These are phyloP conservation scores for Homarus americanus DNA, from an alignment of 1,140 invertebrate genomes.

Conservation along the genomic window DNA sequence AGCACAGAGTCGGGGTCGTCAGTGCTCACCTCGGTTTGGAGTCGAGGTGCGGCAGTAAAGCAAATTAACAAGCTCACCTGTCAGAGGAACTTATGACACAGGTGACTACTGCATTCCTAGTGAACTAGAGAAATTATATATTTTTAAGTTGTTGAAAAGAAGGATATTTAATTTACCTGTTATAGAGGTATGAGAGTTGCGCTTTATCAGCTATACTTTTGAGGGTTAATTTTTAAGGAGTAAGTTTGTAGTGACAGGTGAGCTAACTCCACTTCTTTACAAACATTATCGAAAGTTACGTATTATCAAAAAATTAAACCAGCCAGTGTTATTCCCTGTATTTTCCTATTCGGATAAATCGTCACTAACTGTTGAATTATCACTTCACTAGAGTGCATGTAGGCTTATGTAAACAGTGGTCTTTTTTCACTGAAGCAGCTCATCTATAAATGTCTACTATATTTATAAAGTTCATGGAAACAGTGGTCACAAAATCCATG, in stretches of 20 bases:
- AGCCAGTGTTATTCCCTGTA: constrained; percentile 42
- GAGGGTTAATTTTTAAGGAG: background rate
- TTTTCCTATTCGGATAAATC: background rate
- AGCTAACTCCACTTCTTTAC: constrained; percentile 15
- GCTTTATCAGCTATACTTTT: background rate
- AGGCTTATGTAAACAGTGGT: constrained; percentile 22
- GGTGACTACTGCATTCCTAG: background rate
- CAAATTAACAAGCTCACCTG: background rate
- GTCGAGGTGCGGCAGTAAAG: constrained; percentile 22
- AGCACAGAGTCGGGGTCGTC: constrained; percentile 54
- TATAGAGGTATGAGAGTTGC: background rate
- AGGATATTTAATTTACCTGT: background rate
- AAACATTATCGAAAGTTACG: background rate
- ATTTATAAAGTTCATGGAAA: background rate
- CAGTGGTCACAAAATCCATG: constrained; percentile 13
- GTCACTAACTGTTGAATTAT: constrained; percentile 23
- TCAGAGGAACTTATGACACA: background rate
- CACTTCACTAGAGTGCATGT: constrained; percentile 25
- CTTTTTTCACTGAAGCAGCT: constrained; percentile 24
- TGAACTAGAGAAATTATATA: no score
- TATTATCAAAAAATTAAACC: constrained; percentile 12
- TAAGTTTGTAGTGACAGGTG: background rate
- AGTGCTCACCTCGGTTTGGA: constrained; percentile 25
- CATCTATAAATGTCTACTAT: constrained; percentile 20
- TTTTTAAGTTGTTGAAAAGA: no score